Evolutionary conservation across 2,113 vertebrate species (phyloP).

Genomic region (Chamaea fasciata): DNA sequence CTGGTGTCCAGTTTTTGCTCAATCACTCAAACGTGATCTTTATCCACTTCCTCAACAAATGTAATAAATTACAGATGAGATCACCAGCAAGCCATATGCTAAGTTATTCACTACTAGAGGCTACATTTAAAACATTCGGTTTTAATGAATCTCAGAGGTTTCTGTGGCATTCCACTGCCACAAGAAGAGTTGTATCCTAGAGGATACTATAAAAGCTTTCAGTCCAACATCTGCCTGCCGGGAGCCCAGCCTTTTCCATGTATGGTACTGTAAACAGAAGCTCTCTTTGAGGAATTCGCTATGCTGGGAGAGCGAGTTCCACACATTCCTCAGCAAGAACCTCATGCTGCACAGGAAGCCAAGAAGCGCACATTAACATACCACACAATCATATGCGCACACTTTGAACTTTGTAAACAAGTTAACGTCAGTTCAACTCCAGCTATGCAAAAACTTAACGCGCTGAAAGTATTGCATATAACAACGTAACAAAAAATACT

Average conservation of each 20-base stretch:
- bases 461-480: background rate
- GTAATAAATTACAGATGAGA: background rate
- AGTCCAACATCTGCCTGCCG: background rate
- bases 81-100: background rate
- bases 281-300: constrained; percentile 44
- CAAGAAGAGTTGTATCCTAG: background rate
- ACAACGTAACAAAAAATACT: background rate
- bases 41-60: background rate
- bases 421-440: background rate
- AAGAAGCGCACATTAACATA: constrained; percentile 24
- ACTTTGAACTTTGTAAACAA: constrained; percentile 33
- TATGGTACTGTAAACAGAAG: constrained; percentile 56
- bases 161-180: background rate
- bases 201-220: background rate
- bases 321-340: constrained; percentile 51
- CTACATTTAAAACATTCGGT: background rate
- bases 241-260: constrained; percentile 34
- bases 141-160: background rate
- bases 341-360: constrained; percentile 38
- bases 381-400: background rate
- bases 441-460: background rate
- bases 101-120: background rate
- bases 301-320: constrained; percentile 5
- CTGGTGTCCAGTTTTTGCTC: background rate
- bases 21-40: background rate